Conservation (phyloP, 2,888 invertebrate genomes). For the Dione juno region DNA sequence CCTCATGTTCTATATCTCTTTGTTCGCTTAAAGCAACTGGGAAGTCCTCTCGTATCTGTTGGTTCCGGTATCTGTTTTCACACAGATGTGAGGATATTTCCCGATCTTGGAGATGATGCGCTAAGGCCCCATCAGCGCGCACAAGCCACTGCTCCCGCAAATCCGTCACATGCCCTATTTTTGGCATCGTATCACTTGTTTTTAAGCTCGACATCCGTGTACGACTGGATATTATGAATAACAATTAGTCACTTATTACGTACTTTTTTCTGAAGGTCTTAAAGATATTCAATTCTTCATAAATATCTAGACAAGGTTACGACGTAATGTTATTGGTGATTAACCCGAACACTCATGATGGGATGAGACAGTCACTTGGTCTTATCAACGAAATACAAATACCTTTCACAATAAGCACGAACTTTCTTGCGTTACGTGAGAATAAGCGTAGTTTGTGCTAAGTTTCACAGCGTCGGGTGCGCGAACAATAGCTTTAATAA, state of each 20-base stretch:
- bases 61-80: conserved; percentile 77
- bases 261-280: not conserved
- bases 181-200: conserved; percentile 77
- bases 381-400: conserved; percentile 44
- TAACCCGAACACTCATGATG: conserved; percentile 41
- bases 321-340: conserved; percentile 40
- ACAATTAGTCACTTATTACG: conserved; percentile 20
- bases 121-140: conserved; percentile 75
- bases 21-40: conserved; percentile 77
- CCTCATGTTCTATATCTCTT: conserved; percentile 71
- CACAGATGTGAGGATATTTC: conserved; percentile 79
- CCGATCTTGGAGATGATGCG: conserved; percentile 77
- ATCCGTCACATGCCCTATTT: conserved; percentile 77
- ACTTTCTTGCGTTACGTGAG: conserved; percentile 77
- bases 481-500: conserved; percentile 75
- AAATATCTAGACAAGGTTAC: conserved; percentile 8
- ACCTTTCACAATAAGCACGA: conserved; percentile 57
- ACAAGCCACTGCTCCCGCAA: conserved; percentile 79
- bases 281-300: conserved; percentile 4
- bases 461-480: conserved; percentile 65
- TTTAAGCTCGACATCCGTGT: conserved; percentile 69
- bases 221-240: not conserved
- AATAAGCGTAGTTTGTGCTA: conserved; percentile 63
- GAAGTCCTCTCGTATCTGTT: conserved; percentile 79
- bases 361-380: conserved; percentile 28